These are phyloP conservation scores for Galeruca laticollis DNA, from an alignment of 2,888 invertebrate genomes.

Conservation along the genomic window DNA sequence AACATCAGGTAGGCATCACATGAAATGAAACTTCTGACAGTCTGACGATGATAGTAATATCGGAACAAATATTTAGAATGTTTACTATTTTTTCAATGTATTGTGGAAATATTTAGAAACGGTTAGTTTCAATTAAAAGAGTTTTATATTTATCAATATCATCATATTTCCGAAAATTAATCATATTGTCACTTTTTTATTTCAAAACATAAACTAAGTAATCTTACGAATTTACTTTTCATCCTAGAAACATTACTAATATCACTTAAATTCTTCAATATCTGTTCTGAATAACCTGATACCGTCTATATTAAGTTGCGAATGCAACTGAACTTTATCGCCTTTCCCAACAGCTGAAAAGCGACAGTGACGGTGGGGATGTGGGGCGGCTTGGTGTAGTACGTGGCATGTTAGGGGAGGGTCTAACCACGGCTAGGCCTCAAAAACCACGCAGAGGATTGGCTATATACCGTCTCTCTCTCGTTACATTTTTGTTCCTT, in stretches of 20 bases:
- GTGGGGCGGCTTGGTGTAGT: conserved; percentile 63
- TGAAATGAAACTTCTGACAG: too few species aligned
- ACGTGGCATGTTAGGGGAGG: conserved; percentile 67
- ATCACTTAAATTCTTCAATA: neutral
- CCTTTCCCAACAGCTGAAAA: conserved; percentile 54
- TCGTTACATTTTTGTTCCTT: conserved; percentile 48
- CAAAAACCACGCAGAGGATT: conserved; percentile 69
- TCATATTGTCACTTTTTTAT: too few species aligned
- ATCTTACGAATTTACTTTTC: neutral
- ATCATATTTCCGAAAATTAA: too few species aligned
- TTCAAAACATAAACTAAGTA: too few species aligned
- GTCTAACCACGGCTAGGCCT: conserved; percentile 68
- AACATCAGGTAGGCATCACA: too few species aligned
- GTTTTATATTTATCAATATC: too few species aligned
- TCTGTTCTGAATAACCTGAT: neutral
- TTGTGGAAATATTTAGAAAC: too few species aligned
- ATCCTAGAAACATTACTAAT: conserved; percentile 7
- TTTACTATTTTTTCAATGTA: too few species aligned
- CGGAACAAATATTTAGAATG: too few species aligned
- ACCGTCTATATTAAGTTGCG: conserved; percentile 20
- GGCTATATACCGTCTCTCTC: conserved; percentile 63
- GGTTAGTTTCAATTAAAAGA: too few species aligned
- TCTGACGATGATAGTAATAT: too few species aligned
- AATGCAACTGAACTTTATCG: conserved; percentile 42
- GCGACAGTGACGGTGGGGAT: conserved; percentile 49